Evolutionary conservation across 2,113 vertebrate species (phyloP), one percentile per base, ranked within the genome.

Genomic region (Larimichthys crocea): DNA sequence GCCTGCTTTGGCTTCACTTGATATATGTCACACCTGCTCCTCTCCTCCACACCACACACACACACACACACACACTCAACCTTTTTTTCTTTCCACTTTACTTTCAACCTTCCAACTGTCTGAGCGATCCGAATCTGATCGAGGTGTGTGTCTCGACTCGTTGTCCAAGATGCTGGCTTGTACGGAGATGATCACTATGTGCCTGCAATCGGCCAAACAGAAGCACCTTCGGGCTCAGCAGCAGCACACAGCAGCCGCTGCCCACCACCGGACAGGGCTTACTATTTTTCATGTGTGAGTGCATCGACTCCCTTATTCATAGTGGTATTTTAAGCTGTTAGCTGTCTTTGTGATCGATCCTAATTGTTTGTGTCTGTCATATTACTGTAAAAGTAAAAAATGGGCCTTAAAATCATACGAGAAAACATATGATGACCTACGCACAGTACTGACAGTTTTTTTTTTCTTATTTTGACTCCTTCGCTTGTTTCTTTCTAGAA

Each of bases 111-210:
- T 66, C 6, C 6, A 31, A 16, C 75, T 60, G 31, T 53, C 74
- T 74, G 8, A 72, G 40, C 46, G n/a, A 40, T 52, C 29, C 40
- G 9, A 17, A 74, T 40, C 35, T 40, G 35, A 40, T 35, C 35
- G 35, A 40, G 35, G 35, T 42, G 82, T 62, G 73, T 59, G 70
- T 71, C 52, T 79, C 0, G 19, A 71, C 56, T 65, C 31, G 60
- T 44, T 44, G 24, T 61, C 46, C 29, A 93, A 93, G 84, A 96
- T 96, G 95, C 88, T 96, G 92, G 93, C 95, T 49, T 96, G 95
- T 70, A 92, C 95, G 55, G 95, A 96, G 87, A 95, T 96, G 90
- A 96, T 96, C 89, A 96, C 95, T 16, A 95, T 95, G 95, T 96
- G 95, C 80, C 93, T 96, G 76, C 95, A 95, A 86, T 95, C 95